Evolutionary conservation across 1,140 invertebrate species (phyloP).

Genomic region (Venturia canescens): DNA sequence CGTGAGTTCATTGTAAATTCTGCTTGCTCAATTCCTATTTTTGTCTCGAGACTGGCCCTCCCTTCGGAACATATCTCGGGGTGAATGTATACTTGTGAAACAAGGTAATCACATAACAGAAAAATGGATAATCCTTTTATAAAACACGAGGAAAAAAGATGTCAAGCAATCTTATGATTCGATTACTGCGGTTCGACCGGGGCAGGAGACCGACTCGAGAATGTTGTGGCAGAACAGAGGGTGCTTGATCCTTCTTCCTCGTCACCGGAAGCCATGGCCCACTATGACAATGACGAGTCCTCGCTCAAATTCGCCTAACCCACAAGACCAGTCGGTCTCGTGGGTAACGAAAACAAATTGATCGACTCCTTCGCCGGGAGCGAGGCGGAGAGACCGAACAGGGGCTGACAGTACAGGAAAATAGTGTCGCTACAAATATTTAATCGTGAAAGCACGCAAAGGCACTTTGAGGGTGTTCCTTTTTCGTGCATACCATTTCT

Average conservation of each 20-base stretch:
- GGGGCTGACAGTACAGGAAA: too few species aligned
- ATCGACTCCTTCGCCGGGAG: slow-evolving; percentile 48
- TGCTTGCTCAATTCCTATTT: too few species aligned
- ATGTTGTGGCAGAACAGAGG: neutral
- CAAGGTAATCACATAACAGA: too few species aligned
- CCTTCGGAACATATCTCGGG: neutral
- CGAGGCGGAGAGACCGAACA: neutral
- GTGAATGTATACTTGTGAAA: neutral
- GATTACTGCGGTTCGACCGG: neutral
- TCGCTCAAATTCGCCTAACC: neutral
- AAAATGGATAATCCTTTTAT: too few species aligned
- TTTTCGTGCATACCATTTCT: too few species aligned
- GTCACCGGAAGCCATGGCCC: slow-evolving; percentile 46
- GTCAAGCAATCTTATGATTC: neutral
- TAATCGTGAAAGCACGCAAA: too few species aligned
- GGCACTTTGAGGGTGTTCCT: too few species aligned
- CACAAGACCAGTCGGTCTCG: slow-evolving; percentile 45
- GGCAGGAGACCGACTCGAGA: neutral
- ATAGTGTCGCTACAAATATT: too few species aligned
- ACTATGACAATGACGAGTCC: slow-evolving; percentile 1
- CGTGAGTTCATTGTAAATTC: too few species aligned
- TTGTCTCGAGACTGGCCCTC: too few species aligned
- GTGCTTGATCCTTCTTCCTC: slow-evolving; percentile 33
- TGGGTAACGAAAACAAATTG: slow-evolving; percentile 65
- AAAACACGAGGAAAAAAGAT: neutral